These are phyloP conservation scores for Gorilla gorilla DNA, from an alignment of 2,113 vertebrate genomes.

Conservation along the genomic window DNA sequence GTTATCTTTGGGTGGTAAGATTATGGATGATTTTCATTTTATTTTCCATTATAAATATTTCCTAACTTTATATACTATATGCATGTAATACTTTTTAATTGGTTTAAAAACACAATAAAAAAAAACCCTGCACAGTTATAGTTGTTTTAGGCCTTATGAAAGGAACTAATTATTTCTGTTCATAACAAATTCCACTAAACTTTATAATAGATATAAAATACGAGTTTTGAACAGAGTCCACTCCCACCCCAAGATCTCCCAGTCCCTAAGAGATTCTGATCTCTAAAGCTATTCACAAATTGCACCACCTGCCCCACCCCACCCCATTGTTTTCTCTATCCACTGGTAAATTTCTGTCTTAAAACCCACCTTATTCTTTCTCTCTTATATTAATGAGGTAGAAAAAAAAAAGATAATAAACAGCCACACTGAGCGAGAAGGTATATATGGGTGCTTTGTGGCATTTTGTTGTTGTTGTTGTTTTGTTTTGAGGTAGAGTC, in stretches of 20 bases:
- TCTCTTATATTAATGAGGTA: background rate
- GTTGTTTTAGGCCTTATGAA: constrained; percentile 39
- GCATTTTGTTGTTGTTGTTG: background rate
- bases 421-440: background rate
- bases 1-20: background rate
- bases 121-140: background rate
- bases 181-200: constrained; percentile 52
- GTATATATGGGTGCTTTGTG: background rate
- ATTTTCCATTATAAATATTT: constrained; percentile 27
- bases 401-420: background rate
- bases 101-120: constrained; percentile 11
- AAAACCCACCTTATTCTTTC: background rate
- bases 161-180: constrained; percentile 38
- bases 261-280: background rate
- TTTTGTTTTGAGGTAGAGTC: background rate
- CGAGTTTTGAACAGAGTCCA: background rate
- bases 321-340: background rate
- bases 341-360: background rate
- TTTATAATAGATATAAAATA: constrained; percentile 31
- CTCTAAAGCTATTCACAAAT: background rate
- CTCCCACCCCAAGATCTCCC: background rate
- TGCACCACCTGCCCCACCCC: too few relatives aligned
- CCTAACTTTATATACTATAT: constrained; percentile 34
- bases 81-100: constrained; percentile 42
- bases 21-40: background rate